These are phyloP conservation scores for Melanotaenia trifasciata DNA, from an alignment of 2,797 vertebrate species.

Conservation along the genomic window DNA sequence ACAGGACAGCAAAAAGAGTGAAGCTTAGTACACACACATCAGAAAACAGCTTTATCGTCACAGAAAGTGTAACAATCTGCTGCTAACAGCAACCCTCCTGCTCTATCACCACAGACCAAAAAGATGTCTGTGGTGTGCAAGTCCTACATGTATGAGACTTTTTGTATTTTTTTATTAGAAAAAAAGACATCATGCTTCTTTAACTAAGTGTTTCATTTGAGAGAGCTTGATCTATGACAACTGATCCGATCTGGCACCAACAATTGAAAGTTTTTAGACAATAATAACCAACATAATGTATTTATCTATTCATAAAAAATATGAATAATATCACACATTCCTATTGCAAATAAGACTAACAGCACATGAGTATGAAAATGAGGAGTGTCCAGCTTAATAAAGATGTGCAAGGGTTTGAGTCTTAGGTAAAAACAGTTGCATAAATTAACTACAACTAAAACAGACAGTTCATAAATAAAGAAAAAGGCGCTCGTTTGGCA, in stretches of 20 bases:
- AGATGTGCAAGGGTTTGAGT: background rate
- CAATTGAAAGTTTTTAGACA: too few species aligned
- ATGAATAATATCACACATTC: background rate
- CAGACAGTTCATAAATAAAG: background rate
- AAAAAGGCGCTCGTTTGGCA: background rate
- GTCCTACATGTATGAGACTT: background rate
- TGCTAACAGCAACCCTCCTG: constrained; percentile 57
- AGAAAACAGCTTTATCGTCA: constrained; percentile 14
- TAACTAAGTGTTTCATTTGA: background rate
- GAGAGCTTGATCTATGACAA: background rate
- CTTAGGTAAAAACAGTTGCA: background rate
- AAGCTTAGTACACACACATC: constrained; percentile 8
- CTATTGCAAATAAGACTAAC: background rate
- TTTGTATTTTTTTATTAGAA: background rate
- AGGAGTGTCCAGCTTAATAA: background rate
- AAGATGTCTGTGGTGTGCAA: background rate
- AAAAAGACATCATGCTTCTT: background rate
- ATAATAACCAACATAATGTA: background rate
- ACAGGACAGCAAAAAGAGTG: constrained; percentile 24
- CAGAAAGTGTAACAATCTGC: constrained; percentile 52
- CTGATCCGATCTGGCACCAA: background rate
- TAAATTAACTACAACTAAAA: background rate
- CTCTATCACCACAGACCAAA: constrained; percentile 5
- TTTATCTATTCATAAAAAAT: background rate
- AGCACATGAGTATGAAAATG: background rate